Conservation (phyloP, 2,797 vertebrate genomes). For the Babyrousa celebensis region DNA sequence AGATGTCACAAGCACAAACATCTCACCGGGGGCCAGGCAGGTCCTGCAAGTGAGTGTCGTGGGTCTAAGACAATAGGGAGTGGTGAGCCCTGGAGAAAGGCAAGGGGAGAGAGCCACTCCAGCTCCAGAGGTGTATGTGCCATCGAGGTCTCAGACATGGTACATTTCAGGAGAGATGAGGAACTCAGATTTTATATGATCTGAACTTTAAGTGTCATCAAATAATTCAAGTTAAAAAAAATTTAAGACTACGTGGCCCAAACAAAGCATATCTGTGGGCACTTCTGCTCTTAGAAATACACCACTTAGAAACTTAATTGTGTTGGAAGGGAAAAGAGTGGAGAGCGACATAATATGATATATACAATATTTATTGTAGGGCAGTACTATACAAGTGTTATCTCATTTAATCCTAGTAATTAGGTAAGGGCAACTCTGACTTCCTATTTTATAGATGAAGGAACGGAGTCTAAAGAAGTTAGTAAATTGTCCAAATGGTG, state of each 20-base stretch:
- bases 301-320: background rate
- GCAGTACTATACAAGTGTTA: rapidly evolving
- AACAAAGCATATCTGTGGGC: background rate
- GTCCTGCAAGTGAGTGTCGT: background rate
- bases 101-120: background rate
- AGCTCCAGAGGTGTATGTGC: background rate
- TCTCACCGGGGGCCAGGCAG: background rate
- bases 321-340: background rate
- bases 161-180: conserved; percentile 30
- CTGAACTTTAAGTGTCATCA: background rate
- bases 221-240: conserved; percentile 66
- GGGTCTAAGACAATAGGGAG: background rate
- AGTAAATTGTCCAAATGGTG: background rate
- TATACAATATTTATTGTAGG: background rate
- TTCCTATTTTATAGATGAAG: background rate
- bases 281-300: background rate
- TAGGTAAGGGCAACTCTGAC: background rate
- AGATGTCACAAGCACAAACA: background rate
- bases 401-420: background rate
- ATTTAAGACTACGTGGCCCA: background rate
- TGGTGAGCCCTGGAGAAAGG: background rate
- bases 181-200: conserved; percentile 3
- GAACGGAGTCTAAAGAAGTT: background rate
- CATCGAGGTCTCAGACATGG: background rate
- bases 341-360: background rate